Evolutionary conservation across 2,888 invertebrate species (phyloP).

Genomic region (Syrphus vitripennis): DNA sequence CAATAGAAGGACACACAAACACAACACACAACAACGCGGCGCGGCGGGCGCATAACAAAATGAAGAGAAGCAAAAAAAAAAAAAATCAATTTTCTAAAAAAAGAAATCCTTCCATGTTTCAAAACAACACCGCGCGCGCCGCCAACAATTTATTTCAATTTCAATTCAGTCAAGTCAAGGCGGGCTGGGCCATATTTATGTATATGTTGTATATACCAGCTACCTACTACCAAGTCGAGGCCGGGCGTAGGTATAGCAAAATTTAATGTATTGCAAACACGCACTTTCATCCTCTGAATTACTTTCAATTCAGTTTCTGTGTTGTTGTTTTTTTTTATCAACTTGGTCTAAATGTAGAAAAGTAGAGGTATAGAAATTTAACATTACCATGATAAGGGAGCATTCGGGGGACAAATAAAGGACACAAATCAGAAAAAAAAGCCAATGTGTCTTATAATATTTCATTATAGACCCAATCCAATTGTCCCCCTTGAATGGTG

Average conservation of each 20-base stretch:
- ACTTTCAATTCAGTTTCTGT: slow-evolving; percentile 54
- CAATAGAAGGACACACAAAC: slow-evolving; percentile 6
- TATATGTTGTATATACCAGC: no score
- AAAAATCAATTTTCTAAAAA: slow-evolving; percentile 63
- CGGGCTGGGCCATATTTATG: not conserved
- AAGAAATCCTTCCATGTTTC: slow-evolving; percentile 35
- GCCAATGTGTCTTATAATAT: slow-evolving; percentile 63
- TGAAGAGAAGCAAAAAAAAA: slow-evolving; percentile 14
- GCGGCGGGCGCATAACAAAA: no score
- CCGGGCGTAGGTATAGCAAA: slow-evolving; percentile 39
- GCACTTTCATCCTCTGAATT: slow-evolving; percentile 65
- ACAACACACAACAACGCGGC: slow-evolving; percentile 7
- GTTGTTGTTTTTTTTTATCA: not conserved
- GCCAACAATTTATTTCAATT: slow-evolving; percentile 67
- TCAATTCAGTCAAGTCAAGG: slow-evolving; percentile 45
- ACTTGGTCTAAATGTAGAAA: not conserved
- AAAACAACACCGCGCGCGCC: slow-evolving; percentile 18
- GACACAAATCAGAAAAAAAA: slow-evolving; percentile 47
- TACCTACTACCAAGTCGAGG: not conserved
- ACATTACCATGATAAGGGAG: not conserved
- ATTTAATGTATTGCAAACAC: slow-evolving; percentile 68
- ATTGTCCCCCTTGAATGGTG: slow-evolving; percentile 50
- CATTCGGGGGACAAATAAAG: not conserved
- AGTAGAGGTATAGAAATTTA: not conserved
- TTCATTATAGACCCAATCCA: slow-evolving; percentile 60